Base-by-base conservation (phyloP, 2,888 invertebrate species). In the Melikaiella ostensackeni region DNA sequence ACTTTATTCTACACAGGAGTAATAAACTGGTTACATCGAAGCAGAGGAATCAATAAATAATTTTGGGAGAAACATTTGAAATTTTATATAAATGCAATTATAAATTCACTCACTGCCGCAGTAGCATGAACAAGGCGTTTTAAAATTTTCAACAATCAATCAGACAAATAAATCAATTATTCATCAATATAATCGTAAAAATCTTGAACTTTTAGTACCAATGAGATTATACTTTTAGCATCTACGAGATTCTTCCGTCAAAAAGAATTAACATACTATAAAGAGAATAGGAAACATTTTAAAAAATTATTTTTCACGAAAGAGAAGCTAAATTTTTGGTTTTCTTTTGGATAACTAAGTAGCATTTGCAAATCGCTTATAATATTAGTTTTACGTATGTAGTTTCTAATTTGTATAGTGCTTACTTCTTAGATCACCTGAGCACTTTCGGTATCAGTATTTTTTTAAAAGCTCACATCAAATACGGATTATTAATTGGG, bases 351-450 rank as follows among this genome's bases (percentile, higher is more conserved):
- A 24, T 16, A 59, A 16, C 4, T 59, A 59, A 59, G 2, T 64
- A 55, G n/a, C 0, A 21, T 55, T 55, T 55, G 2, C 38, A 50
- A 50, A 55, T 21, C 50, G n/a, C n/a, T 55, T 55, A 55, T 55
- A 55, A 9, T 55, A 8, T n/a, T 55, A 21, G 21, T n/a, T 55
- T 42, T 5, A 42, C 5, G 11, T 46, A 19, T 55, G n/a, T 55
- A 3, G 2, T 55, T 21, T 7, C 8, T 27, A 1, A 5, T 57
- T 13, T 24, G 2, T 9, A 21, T 57, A 27, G 1, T 27, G 46
- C 19, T 66, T 46, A 66, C 27, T 46, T 66, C 64, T 64, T 24
- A 64, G 46, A 46, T 46, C 42, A 66, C 46, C 46, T 66, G 66
- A 46, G 66, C 66, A 66, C 46, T 66, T 66, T 27, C 46, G 30